Evolutionary conservation across 2,797 vertebrate genomes (phyloP).

Genomic region (Phoebastria nigripes): DNA sequence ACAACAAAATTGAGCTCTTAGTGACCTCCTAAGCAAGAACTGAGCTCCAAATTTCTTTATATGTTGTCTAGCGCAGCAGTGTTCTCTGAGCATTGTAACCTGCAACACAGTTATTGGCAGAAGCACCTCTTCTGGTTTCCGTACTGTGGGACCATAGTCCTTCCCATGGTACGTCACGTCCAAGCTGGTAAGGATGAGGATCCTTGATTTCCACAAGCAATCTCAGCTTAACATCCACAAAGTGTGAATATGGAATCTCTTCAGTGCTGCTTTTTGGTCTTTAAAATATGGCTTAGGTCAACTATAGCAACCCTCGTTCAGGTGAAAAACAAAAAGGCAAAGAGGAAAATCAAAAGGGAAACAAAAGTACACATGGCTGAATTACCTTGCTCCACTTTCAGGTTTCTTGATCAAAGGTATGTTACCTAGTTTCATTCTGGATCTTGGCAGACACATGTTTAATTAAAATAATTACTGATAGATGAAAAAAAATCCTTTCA

Average conservation of each 20-base stretch:
- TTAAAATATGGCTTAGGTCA: not conserved
- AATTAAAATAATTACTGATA: not conserved
- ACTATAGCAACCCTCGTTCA: not conserved
- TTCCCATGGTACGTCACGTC: fast-evolving
- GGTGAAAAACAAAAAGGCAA: not conserved
- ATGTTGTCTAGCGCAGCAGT: not conserved
- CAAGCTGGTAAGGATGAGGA: not conserved
- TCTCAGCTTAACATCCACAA: not conserved
- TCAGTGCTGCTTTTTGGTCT: not conserved
- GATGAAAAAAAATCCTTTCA: not conserved
- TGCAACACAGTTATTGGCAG: not conserved
- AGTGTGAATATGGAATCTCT: not conserved
- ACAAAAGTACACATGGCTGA: not conserved
- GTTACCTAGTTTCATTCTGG: not conserved
- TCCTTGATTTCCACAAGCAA: not conserved
- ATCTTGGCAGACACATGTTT: not conserved
- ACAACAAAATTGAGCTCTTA: not conserved
- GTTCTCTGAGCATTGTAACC: not conserved
- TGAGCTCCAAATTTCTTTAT: not conserved
- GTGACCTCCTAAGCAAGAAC: not conserved
- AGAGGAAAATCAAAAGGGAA: not conserved
- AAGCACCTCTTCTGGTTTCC: not conserved
- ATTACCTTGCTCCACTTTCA: not conserved
- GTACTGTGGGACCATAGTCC: not conserved
- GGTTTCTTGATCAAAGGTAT: not conserved